Conservation (phyloP, 2,113 vertebrate species). For the Alligator sinensis region DNA sequence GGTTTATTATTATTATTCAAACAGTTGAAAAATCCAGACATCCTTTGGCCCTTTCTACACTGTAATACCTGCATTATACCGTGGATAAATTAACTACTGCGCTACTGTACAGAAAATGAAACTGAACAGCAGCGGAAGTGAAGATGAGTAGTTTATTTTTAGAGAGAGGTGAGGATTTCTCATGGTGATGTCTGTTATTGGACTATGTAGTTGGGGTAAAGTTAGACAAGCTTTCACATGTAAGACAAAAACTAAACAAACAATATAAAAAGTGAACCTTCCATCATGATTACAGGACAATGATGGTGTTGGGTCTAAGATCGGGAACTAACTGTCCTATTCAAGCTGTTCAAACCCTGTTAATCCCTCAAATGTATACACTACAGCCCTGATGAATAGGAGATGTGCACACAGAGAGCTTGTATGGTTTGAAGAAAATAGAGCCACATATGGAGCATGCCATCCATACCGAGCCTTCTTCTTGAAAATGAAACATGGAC, state of each 20-base stretch:
- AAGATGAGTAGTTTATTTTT: background rate
- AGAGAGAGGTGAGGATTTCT: background rate
- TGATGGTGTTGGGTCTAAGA: too few relatives aligned
- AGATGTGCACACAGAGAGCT: background rate
- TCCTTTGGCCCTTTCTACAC: background rate
- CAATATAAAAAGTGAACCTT: background rate
- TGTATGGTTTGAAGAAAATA: background rate
- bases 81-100: background rate
- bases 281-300: background rate
- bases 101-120: background rate
- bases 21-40: too few relatives aligned
- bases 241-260: background rate
- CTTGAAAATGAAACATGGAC: background rate
- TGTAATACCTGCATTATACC: too few relatives aligned
- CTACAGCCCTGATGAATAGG: background rate
- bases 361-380: background rate
- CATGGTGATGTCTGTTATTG: too few relatives aligned
- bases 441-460: background rate
- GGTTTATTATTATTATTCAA: too few relatives aligned
- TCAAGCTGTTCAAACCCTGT: background rate
- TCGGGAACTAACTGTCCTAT: background rate
- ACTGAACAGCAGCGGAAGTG: background rate
- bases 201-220: too few relatives aligned
- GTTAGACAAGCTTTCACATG: too few relatives aligned
- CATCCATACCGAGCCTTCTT: background rate